phyloP scores from a whole-genome alignment of 2,888 invertebrate genomes.

The Arrhopalites spinosus region DNA sequence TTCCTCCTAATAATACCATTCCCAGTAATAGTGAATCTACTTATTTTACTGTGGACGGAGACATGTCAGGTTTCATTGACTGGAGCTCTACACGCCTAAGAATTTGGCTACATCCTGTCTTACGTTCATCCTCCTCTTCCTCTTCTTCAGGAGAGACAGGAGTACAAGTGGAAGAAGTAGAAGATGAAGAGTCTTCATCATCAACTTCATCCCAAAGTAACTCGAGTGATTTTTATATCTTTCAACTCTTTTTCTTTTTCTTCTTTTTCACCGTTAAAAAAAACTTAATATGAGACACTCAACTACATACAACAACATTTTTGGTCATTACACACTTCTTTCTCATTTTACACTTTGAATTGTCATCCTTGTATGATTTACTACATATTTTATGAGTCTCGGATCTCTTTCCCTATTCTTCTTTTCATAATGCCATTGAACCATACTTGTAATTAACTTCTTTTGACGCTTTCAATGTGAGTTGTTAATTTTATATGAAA shows the following conservation, averaged over 20 bases:
- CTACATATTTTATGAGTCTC: not conserved
- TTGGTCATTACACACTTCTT: no score
- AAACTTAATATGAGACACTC: no score
- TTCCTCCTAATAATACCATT: conserved; percentile 10
- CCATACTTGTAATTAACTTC: not conserved
- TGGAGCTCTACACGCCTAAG: conserved; percentile 27
- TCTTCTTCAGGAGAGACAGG: not conserved
- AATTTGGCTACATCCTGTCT: conserved; percentile 15
- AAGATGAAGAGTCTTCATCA: not conserved
- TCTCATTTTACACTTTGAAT: not conserved
- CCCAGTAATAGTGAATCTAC: not conserved
- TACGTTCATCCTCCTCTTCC: not conserved
- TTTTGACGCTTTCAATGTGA: not conserved
- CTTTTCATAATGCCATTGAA: not conserved
- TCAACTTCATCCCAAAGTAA: conserved; percentile 14
- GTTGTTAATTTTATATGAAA: no score
- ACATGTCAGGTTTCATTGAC: conserved; percentile 26
- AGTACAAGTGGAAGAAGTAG: not conserved
- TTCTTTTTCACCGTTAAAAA: no score
- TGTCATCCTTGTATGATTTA: not conserved
- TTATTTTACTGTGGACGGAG: not conserved
- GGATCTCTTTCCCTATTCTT: no score
- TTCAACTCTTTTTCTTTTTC: no score
- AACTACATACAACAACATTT: no score
- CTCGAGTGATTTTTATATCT: not conserved